Percentiles rank a stretch among this genome's conserved stretches.
Conservation (phyloP, 2,797 vertebrate genomes). For the Ataeniobius toweri region DNA sequence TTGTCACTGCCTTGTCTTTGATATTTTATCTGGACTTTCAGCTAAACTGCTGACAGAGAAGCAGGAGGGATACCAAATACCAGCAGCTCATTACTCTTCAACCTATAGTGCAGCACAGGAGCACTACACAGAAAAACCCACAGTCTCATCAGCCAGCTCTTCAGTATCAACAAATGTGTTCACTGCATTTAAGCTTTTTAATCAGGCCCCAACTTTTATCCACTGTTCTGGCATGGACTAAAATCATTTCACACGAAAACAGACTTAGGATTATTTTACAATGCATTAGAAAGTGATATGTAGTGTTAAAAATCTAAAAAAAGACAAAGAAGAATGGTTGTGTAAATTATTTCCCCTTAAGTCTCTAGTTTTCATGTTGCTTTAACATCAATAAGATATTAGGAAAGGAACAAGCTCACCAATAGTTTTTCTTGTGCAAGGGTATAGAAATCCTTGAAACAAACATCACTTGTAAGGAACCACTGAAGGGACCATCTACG, state of each 20-base stretch:
- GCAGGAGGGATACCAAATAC: slow-evolving; percentile 28
- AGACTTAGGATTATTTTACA: slow-evolving; percentile 21
- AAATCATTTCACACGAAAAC: slow-evolving; percentile 35
- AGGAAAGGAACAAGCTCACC: background rate
- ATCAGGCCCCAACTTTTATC: slow-evolving; percentile 29
- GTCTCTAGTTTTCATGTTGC: background rate
- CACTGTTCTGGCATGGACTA: slow-evolving; percentile 43
- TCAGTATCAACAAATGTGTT: slow-evolving; percentile 41
- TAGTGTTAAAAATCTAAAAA: background rate
- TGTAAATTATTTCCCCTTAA: background rate
- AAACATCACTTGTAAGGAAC: background rate
- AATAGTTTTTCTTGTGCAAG: background rate
- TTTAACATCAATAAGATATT: background rate
- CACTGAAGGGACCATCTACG: background rate
- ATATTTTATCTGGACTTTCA: slow-evolving; percentile 68
- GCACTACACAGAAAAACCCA: slow-evolving; percentile 10
- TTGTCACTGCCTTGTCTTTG: slow-evolving; percentile 70
- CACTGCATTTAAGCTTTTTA: slow-evolving; percentile 25
- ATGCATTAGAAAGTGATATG: background rate
- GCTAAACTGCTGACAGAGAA: slow-evolving; percentile 59
- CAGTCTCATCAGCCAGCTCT: slow-evolving; percentile 20
- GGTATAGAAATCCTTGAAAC: background rate
- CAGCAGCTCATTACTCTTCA: slow-evolving; percentile 23
- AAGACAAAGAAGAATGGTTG: background rate
- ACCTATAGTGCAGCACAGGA: slow-evolving; percentile 8